Percentiles rank a stretch among this genome's conserved stretches.
These are phyloP conservation scores for Myotis davidii DNA, from an alignment of 2,113 vertebrate genomes.

Conservation along the genomic window DNA sequence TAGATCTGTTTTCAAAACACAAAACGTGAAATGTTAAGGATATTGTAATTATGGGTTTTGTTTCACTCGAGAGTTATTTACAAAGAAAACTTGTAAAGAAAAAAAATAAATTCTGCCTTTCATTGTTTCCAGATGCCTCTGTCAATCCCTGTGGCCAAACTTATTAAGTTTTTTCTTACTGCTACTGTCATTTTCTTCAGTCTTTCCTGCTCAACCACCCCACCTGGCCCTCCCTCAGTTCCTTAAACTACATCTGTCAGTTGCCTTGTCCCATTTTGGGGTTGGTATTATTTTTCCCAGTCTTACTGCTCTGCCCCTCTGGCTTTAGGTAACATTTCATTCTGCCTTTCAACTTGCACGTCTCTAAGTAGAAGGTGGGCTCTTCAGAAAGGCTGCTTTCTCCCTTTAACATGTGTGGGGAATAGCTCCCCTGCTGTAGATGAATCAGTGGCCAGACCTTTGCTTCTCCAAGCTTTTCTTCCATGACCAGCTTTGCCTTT, in stretches of 20 bases:
- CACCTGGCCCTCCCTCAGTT: not conserved
- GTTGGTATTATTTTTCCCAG: constrained; percentile 42
- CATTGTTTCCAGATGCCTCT: constrained; percentile 81
- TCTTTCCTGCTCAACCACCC: constrained; percentile 57
- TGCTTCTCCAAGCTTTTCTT: constrained; percentile 15
- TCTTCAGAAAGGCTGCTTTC: constrained; percentile 60
- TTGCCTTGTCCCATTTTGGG: constrained; percentile 4
- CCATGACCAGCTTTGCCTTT: constrained; percentile 2
- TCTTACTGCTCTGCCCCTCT: not conserved
- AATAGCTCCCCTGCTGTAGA: not conserved
- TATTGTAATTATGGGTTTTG: constrained; percentile 58
- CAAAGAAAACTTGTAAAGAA: constrained; percentile 78
- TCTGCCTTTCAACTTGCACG: constrained; percentile 57
- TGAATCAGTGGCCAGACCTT: constrained; percentile 49
- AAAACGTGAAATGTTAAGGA: constrained; percentile 73
- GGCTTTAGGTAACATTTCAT: constrained; percentile 60
- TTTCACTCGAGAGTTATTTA: constrained; percentile 77
- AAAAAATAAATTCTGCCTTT: constrained; percentile 77
- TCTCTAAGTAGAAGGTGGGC: constrained; percentile 16
- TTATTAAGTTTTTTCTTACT: constrained; percentile 59
- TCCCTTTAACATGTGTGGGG: constrained; percentile 23
- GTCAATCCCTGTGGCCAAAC: constrained; percentile 54
- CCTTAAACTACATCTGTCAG: constrained; percentile 29
- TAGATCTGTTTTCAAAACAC: constrained; percentile 73
- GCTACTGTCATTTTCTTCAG: constrained; percentile 64